These are phyloP conservation scores for Mycetomoellerius zeteki DNA, from an alignment of 1,140 invertebrate species.

Conservation along the genomic window DNA sequence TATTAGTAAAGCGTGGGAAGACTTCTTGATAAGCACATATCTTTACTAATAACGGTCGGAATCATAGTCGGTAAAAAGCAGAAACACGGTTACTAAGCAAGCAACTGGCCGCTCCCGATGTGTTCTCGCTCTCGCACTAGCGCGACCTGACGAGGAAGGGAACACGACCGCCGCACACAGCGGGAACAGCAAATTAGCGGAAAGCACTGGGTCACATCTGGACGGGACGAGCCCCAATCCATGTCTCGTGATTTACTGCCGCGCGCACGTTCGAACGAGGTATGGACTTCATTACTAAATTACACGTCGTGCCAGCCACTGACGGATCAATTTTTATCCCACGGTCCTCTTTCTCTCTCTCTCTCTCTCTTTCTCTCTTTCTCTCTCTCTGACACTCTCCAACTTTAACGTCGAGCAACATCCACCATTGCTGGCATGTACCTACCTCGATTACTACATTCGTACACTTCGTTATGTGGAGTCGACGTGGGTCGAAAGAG, in stretches of 20 bases:
- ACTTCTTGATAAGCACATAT: conserved; percentile 50
- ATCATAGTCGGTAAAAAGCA: conserved; percentile 56
- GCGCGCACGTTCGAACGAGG: conserved; percentile 75
- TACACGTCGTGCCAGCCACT: conserved; percentile 78
- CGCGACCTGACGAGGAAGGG: conserved; percentile 36
- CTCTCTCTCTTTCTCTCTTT: conserved; percentile 10
- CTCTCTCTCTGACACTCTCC: not conserved
- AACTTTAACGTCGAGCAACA: conserved; percentile 18
- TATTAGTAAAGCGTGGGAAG: conserved; percentile 54
- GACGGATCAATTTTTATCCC: conserved; percentile 77
- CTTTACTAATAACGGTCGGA: conserved; percentile 56
- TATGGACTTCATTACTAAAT: conserved; percentile 84
- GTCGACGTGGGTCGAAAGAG: conserved; percentile 51
- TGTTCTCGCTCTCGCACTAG: conserved; percentile 54
- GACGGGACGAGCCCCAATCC: conserved; percentile 82
- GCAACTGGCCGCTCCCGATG: conserved; percentile 38
- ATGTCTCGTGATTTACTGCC: conserved; percentile 83
- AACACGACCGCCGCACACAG: conserved; percentile 55
- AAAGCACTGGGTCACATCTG: conserved; percentile 82
- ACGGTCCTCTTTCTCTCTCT: conserved; percentile 38
- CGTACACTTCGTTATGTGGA: conserved; percentile 42
- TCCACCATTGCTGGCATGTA: conserved; percentile 40
- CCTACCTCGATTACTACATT: conserved; percentile 65
- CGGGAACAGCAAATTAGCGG: conserved; percentile 76
- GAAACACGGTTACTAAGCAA: conserved; percentile 45